Percentiles rank a stretch among this genome's conserved stretches.
Evolutionary conservation across 2,888 invertebrate species (phyloP).

Genomic region (Arctia plantaginis): DNA sequence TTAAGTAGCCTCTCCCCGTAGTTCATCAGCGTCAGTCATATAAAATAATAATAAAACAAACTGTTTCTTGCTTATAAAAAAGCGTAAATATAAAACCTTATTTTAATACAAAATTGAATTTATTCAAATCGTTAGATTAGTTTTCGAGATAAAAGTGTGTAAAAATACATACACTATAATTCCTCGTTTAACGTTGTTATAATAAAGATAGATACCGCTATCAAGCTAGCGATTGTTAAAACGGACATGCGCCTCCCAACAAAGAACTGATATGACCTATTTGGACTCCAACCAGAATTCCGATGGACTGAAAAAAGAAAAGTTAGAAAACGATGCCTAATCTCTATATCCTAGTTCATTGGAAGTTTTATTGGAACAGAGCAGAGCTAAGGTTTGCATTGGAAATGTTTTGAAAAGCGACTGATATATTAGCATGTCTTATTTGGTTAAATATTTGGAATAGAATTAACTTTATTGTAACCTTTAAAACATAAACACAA

Average conservation of each 20-base stretch:
- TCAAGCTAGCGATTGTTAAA: conserved; percentile 46
- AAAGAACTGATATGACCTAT: conserved; percentile 59
- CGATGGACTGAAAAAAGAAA: conserved; percentile 48
- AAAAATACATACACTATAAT: neutral
- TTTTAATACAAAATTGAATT: no score
- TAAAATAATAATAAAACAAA: no score
- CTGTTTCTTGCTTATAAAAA: no score
- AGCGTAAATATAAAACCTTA: no score
- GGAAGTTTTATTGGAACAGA: conserved; percentile 37
- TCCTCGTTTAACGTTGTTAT: neutral
- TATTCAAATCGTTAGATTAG: no score
- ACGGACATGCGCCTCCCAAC: conserved; percentile 45
- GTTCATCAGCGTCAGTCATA: no score
- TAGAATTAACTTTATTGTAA: no score
- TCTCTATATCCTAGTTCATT: conserved; percentile 43
- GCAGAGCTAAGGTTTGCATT: neutral
- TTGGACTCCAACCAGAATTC: conserved; percentile 59
- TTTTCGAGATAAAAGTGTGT: no score
- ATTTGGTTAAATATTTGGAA: no score
- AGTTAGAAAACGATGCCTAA: conserved; percentile 34
- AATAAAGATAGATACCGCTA: conserved; percentile 12
- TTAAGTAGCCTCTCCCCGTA: no score
- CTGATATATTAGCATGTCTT: neutral
- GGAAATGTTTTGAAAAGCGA: conserved; percentile 5
- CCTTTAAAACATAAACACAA: no score